These are phyloP conservation scores for Eupithecia insigniata DNA, from an alignment of 2,888 invertebrate species.

Conservation along the genomic window DNA sequence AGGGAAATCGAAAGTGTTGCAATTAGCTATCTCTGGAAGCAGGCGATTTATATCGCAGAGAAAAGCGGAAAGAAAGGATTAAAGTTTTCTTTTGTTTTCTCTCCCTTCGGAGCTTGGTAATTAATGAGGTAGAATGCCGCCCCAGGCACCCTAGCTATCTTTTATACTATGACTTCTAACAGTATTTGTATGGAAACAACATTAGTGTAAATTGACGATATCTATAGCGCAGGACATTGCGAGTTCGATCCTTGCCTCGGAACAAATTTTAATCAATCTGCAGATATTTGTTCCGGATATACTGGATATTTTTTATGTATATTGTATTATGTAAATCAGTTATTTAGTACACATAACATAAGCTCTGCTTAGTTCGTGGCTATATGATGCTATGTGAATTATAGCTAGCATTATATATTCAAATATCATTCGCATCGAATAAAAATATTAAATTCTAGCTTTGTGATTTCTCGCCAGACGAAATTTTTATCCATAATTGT, in stretches of 20 bases:
- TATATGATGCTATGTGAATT: too few relatives aligned
- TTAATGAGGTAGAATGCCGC: neutral
- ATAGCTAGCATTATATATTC: too few relatives aligned
- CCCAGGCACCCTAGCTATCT: neutral
- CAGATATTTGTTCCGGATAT: too few relatives aligned
- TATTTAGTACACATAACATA: too few relatives aligned
- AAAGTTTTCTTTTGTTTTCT: neutral
- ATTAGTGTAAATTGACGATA: neutral
- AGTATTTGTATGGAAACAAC: neutral
- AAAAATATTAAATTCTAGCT: neutral
- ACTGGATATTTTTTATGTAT: too few relatives aligned
- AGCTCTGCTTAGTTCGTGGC: too few relatives aligned
- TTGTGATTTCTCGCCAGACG: neutral
- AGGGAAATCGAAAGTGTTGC: slow-evolving; percentile 8
- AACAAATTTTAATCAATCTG: too few relatives aligned
- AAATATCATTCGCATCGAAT: too few relatives aligned
- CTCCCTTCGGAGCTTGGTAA: neutral
- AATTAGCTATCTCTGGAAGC: slow-evolving; percentile 10
- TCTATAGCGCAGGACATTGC: too few relatives aligned
- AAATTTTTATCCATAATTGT: too few relatives aligned
- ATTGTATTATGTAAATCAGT: too few relatives aligned
- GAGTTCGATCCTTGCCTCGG: too few relatives aligned
- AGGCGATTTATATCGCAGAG: neutral
- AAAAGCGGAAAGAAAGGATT: neutral
- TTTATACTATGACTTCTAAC: neutral